A percentile compares a stretch with the other conserved stretches of the same genome.
Conservation (phyloP, 2,888 invertebrate genomes). For the Pandemis heparana region DNA sequence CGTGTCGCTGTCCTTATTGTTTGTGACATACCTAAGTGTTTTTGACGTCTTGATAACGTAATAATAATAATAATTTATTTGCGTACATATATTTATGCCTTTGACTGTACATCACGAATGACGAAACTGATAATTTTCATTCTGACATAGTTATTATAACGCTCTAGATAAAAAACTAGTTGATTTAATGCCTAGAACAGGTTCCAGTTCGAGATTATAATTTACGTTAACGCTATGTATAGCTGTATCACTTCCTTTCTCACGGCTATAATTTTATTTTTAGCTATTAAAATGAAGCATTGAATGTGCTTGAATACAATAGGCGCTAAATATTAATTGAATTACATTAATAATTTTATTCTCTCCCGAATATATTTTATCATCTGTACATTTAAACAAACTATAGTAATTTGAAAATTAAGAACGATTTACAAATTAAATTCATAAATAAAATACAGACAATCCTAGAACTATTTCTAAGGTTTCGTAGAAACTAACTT, state of each 20-base stretch:
- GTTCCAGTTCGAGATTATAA: slow-evolving; percentile 28
- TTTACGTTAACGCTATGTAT: slow-evolving; percentile 29
- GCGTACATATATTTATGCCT: too few species aligned
- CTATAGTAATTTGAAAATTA: too few species aligned
- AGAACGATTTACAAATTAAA: too few species aligned
- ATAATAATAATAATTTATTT: too few species aligned
- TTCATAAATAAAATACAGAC: too few species aligned
- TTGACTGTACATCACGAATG: background rate
- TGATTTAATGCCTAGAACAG: slow-evolving; percentile 29
- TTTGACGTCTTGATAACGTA: too few species aligned
- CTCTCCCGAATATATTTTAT: too few species aligned
- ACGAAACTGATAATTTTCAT: slow-evolving; percentile 6
- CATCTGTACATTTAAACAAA: too few species aligned
- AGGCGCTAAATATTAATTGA: background rate
- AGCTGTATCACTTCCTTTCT: slow-evolving; percentile 35
- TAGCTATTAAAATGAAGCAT: background rate
- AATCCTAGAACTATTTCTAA: too few species aligned
- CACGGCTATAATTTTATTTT: slow-evolving; percentile 24
- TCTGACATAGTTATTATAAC: slow-evolving; percentile 12
- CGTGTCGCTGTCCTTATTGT: too few species aligned
- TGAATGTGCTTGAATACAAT: background rate
- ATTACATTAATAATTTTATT: too few species aligned
- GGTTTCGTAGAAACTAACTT: too few species aligned
- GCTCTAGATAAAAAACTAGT: slow-evolving; percentile 31
- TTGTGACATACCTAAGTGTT: background rate